These are phyloP conservation scores for Leucophora obtusa DNA, from an alignment of 2,888 invertebrate genomes.

Conservation along the genomic window DNA sequence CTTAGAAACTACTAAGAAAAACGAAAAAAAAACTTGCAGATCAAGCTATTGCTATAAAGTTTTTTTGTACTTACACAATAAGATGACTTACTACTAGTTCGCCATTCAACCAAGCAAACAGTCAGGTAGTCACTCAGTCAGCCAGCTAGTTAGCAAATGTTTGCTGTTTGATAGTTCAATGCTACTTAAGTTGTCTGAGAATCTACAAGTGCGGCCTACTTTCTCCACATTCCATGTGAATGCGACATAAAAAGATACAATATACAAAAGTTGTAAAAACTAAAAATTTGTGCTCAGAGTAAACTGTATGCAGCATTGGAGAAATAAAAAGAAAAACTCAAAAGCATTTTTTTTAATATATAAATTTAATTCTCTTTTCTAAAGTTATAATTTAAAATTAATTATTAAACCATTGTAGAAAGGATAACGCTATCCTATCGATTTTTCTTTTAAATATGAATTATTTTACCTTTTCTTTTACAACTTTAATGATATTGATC, in stretches of 20 bases:
- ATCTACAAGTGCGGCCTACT: conserved; percentile 77
- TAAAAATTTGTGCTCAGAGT: conserved; percentile 38
- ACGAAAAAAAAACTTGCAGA: conserved; percentile 38
- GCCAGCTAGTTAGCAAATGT: conserved; percentile 58
- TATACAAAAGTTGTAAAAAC: conserved; percentile 22
- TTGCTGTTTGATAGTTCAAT: conserved; percentile 62
- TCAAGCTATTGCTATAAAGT: conserved; percentile 27
- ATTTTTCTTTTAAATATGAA: too few species aligned
- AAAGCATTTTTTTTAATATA: too few species aligned
- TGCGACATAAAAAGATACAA: conserved; percentile 65
- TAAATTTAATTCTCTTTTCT: too few species aligned
- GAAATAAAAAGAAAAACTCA: conserved; percentile 33
- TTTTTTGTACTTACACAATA: neutral
- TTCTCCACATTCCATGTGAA: conserved; percentile 77
- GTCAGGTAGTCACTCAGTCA: conserved; percentile 42
- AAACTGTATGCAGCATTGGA: conserved; percentile 41
- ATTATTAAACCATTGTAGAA: too few species aligned
- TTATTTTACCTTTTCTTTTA: too few species aligned
- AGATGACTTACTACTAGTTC: neutral
- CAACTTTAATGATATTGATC: too few species aligned
- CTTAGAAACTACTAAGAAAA: conserved; percentile 33
- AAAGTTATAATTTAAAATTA: too few species aligned
- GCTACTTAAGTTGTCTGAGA: conserved; percentile 70
- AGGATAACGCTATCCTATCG: too few species aligned
- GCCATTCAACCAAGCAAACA: neutral